Evolutionary conservation across 1,140 invertebrate species (phyloP).

Genomic region (Chironomus striatipennis): DNA sequence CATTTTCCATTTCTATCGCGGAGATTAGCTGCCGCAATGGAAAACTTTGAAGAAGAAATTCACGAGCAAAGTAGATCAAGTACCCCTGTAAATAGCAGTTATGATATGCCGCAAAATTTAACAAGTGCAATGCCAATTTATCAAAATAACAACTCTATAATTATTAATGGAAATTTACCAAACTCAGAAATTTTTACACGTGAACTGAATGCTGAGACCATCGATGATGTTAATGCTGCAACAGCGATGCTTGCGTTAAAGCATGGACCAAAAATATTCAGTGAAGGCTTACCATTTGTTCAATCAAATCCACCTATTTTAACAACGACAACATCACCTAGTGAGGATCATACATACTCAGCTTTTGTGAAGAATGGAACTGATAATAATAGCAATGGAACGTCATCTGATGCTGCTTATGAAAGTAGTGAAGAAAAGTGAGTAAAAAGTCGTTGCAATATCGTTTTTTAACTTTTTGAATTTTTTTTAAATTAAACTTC

Average conservation of each 20-base stretch:
- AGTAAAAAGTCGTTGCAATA: too few species aligned
- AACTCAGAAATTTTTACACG: conserved; percentile 31
- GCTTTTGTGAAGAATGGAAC: conserved; percentile 37
- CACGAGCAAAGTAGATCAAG: not conserved
- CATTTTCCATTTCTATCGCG: conserved; percentile 70
- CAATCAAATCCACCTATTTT: conserved; percentile 46
- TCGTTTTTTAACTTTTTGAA: too few species aligned
- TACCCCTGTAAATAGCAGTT: not conserved
- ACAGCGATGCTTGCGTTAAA: conserved; percentile 74
- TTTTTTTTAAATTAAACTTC: too few species aligned
- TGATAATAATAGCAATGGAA: conserved; percentile 36
- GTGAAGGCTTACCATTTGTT: conserved; percentile 32
- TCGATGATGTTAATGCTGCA: conserved; percentile 69
- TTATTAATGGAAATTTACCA: conserved; percentile 18
- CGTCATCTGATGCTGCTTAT: conserved; percentile 43
- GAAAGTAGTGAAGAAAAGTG: conserved; percentile 47
- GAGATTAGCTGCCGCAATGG: conserved; percentile 48
- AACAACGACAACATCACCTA: conserved; percentile 61
- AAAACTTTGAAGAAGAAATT: conserved; percentile 27
- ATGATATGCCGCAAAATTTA: not conserved
- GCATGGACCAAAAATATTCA: conserved; percentile 50
- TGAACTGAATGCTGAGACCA: conserved; percentile 43
- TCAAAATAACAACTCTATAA: conserved; percentile 4
- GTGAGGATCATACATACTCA: conserved; percentile 72
- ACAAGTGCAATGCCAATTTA: not conserved